phyloP scores from a whole-genome alignment of 1,140 invertebrate genomes.

The Akabosia matsudoensis region DNA sequence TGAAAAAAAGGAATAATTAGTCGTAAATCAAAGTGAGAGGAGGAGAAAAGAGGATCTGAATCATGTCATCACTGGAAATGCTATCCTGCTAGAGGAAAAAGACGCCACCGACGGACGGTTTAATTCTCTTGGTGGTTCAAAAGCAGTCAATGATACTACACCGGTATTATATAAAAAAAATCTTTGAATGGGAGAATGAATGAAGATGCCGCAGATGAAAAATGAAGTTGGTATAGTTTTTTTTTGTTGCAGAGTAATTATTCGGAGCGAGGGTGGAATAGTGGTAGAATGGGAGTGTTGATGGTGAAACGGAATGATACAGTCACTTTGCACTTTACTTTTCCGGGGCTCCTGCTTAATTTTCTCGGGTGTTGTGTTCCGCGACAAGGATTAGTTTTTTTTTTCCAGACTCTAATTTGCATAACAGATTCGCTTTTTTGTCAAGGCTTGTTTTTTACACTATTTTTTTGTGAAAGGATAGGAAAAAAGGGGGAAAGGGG shows the following conservation, averaged over 20 bases:
- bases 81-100: background rate
- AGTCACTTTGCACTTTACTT: background rate
- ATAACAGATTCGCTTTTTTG: background rate
- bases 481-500: background rate
- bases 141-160: background rate
- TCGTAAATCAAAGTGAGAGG: constrained; percentile 5
- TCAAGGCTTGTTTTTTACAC: background rate
- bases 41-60: background rate
- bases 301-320: background rate
- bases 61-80: constrained; percentile 5
- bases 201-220: background rate
- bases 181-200: constrained; percentile 14
- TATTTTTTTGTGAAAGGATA: background rate
- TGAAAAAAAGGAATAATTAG: constrained; percentile 5
- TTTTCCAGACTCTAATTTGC: background rate
- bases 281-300: background rate
- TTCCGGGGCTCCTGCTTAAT: background rate
- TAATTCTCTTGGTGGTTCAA: background rate
- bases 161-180: background rate
- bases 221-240: background rate
- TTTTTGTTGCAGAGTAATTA: constrained; percentile 8
- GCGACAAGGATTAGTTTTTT: background rate
- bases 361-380: background rate
- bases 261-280: background rate
- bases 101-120: background rate